Evolutionary conservation across 2,113 vertebrate genomes (phyloP).

Genomic region (Hirundichthys speculiger): DNA sequence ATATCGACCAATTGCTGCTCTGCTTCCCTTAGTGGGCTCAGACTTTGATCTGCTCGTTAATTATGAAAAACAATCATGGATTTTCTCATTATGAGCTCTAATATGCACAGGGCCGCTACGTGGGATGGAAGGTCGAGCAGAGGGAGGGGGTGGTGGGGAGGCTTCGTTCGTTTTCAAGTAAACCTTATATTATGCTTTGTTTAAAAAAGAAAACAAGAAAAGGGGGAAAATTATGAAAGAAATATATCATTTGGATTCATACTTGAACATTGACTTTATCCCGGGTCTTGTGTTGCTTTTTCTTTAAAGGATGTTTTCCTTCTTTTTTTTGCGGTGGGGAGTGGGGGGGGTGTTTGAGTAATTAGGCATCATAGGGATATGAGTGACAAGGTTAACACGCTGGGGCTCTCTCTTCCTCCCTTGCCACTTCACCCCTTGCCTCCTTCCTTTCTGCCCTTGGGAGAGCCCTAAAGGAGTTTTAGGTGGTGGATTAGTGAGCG

Average conservation of each 20-base stretch:
- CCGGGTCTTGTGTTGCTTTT: not conserved
- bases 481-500: constrained; percentile 71
- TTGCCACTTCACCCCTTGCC: constrained; percentile 45
- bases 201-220: not conserved
- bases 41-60: constrained; percentile 81
- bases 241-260: not conserved
- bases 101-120: constrained; percentile 66
- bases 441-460: constrained; percentile 61
- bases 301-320: too few relatives aligned
- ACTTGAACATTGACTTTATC: not conserved
- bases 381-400: constrained; percentile 71
- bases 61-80: constrained; percentile 79
- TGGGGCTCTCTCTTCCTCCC: constrained; percentile 42
- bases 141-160: not conserved
- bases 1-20: constrained; percentile 62
- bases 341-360: constrained; percentile 28
- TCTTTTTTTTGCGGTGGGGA: too few relatives aligned
- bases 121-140: constrained; percentile 50
- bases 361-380: constrained; percentile 62
- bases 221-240: too few relatives aligned
- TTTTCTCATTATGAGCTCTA: constrained; percentile 78
- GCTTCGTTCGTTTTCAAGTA: constrained; percentile 37
- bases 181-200: constrained; percentile 6
- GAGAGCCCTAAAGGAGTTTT: constrained; percentile 66
- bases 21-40: constrained; percentile 65